phyloP scores from a whole-genome alignment of 2,888 invertebrate species.

The Lasioglossum figueresi region DNA sequence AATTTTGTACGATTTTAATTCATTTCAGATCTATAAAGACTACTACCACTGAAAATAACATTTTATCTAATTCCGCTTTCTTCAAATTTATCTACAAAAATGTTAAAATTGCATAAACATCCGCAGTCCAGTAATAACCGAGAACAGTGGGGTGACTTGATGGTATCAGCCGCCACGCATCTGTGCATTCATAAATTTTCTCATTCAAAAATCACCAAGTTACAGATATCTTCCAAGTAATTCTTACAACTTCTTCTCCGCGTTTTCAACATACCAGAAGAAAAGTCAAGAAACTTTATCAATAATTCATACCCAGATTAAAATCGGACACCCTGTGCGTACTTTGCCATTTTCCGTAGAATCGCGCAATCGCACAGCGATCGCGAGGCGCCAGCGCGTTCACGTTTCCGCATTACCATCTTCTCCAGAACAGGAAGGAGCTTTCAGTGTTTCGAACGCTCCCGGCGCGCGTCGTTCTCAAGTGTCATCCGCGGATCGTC shows the following conservation, averaged over 20 bases:
- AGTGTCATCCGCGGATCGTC: constrained; percentile 14
- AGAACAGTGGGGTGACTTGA: too few species aligned
- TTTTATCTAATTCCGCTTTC: too few species aligned
- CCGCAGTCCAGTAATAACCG: too few species aligned
- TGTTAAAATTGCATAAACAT: too few species aligned
- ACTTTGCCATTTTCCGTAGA: not conserved
- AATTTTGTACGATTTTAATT: too few species aligned
- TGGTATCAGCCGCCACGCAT: too few species aligned
- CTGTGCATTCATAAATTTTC: not conserved
- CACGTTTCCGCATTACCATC: constrained; percentile 52
- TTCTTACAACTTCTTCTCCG: not conserved
- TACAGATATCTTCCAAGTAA: not conserved
- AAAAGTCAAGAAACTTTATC: not conserved
- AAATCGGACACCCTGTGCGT: not conserved
- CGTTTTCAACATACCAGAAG: not conserved
- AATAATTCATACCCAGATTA: not conserved
- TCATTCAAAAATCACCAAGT: not conserved
- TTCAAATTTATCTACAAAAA: too few species aligned
- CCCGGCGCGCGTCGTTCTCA: constrained; percentile 57
- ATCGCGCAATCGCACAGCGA: not conserved
- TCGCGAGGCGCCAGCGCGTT: constrained; percentile 64
- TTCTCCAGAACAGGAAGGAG: constrained; percentile 42
- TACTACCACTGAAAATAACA: too few species aligned
- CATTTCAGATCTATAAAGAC: too few species aligned
- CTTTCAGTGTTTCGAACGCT: constrained; percentile 58